Evolutionary conservation across 2,113 vertebrate species (phyloP), one percentile per base, ranked within the genome.

Genomic region (Pseudorhombus dupliciocellatus): DNA sequence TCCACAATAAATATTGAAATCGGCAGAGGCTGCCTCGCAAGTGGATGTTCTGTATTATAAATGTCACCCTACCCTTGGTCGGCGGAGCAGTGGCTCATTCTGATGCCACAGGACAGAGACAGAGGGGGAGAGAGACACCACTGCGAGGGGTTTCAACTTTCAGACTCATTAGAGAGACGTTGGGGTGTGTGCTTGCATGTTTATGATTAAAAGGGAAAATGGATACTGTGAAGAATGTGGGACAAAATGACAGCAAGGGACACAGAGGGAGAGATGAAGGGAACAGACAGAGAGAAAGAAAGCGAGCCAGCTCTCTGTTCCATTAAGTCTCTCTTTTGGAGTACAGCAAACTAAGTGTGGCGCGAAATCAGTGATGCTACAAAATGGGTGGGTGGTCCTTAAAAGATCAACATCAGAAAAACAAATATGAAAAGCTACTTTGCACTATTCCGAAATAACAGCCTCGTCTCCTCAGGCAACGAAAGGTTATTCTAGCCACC

Each of bases 11-110:
- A 87, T 84, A 88, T 77, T 86, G 63, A 87, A 88, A 81, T 81
- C 40, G 4, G 61, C 22, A 5, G 54, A 30, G 64, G 63, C 62
- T 74, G 75, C 37, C 50, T 80, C 31, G 68, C 62, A 67, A 66
- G 79, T 83, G 79, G 80, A 89, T 84, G 75, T 65, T 55, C 74
- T 86, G 73, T 74, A 87, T 88, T 84, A 86, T 81, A 98, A 98
- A 37, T 22, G 31, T 68, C 52, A 63, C 57, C 70, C n/a, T 20
- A n/a, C 14, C n/a, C n/a, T 21, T 50, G 48, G 48, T 5, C 14
- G n/a, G 20, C 4, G n/a, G n/a, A 50, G 48, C 48, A 4, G 48
- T 9, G n/a, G n/a, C n/a, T n/a, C n/a, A 50, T 22, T 65, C 37
- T 73, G 73, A 85, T 72, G 66, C 66, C 55, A 66, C 52, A 5